Evolutionary conservation across 2,113 vertebrate genomes (phyloP).

Genomic region (Panthera leo): DNA sequence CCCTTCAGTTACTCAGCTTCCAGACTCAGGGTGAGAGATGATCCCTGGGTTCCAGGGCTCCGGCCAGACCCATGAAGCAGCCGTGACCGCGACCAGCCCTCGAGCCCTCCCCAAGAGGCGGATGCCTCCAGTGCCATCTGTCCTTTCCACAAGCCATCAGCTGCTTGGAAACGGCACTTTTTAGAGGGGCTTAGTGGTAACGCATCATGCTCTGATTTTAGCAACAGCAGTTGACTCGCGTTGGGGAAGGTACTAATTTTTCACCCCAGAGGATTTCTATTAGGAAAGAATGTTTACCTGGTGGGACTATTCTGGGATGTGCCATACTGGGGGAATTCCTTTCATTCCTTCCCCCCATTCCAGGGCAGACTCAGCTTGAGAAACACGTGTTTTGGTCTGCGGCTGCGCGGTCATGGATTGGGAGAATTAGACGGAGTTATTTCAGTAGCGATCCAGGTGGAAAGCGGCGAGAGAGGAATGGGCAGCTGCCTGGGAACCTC

Average conservation of each 20-base stretch:
- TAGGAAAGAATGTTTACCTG: constrained; percentile 73
- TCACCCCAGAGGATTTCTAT: constrained; percentile 33
- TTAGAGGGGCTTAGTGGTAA: constrained; percentile 21
- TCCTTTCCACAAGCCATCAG: not conserved
- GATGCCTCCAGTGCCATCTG: not conserved
- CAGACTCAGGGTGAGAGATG: not conserved
- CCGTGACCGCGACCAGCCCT: not conserved
- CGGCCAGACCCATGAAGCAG: not conserved
- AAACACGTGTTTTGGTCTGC: not conserved
- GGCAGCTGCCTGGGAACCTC: too few species aligned
- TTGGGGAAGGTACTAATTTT: constrained; percentile 54
- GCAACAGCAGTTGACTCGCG: constrained; percentile 51
- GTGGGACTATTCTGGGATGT: constrained; percentile 20
- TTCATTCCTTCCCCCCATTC: constrained; percentile 6
- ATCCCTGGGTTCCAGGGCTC: not conserved
- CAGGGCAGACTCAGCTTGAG: not conserved
- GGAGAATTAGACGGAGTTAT: not conserved
- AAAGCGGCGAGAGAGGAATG: not conserved
- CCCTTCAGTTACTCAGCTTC: not conserved
- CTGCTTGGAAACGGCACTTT: constrained; percentile 33
- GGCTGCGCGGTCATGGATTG: not conserved
- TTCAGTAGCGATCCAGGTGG: not conserved
- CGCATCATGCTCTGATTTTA: constrained; percentile 58
- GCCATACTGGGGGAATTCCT: not conserved
- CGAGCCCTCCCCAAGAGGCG: not conserved